phyloP scores from a whole-genome alignment of 2,888 invertebrate genomes.

The Argyresthia albistria region DNA sequence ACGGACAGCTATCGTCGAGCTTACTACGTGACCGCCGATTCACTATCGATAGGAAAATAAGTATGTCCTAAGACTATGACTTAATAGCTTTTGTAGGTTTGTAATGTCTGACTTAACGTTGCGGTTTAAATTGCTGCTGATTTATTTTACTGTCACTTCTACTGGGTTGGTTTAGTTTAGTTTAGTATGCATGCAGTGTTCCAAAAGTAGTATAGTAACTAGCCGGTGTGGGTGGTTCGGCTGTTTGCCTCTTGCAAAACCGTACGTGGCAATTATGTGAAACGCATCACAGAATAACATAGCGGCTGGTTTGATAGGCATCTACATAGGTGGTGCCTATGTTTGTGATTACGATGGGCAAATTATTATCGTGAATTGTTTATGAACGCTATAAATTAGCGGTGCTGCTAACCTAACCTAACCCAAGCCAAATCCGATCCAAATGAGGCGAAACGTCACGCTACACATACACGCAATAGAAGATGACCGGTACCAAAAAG shows the following conservation, averaged over 20 bases:
- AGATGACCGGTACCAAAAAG: not conserved
- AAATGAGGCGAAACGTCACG: too few species aligned
- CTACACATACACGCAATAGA: not conserved
- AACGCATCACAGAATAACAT: slow-evolving; percentile 30
- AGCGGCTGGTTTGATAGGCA: slow-evolving; percentile 13
- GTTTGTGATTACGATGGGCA: slow-evolving; percentile 16
- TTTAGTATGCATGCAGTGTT: too few species aligned
- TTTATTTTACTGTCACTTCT: too few species aligned
- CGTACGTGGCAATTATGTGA: slow-evolving; percentile 34
- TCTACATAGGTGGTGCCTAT: slow-evolving; percentile 12
- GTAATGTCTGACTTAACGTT: not conserved
- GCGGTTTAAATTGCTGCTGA: too few species aligned
- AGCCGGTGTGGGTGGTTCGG: slow-evolving; percentile 21
- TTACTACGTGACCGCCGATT: slow-evolving; percentile 30
- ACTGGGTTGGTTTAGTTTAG: too few species aligned
- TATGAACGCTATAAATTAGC: not conserved
- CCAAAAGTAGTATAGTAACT: too few species aligned
- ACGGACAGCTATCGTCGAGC: slow-evolving; percentile 37
- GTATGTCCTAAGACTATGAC: not conserved
- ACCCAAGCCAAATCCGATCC: too few species aligned
- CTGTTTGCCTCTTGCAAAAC: slow-evolving; percentile 28
- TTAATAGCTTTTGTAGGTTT: not conserved
- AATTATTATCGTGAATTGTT: not conserved
- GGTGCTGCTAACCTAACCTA: too few species aligned
- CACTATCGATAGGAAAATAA: slow-evolving; percentile 7